These are phyloP conservation scores for Pygmarrhopalites habei DNA, from an alignment of 1,140 invertebrate genomes.

Conservation along the genomic window DNA sequence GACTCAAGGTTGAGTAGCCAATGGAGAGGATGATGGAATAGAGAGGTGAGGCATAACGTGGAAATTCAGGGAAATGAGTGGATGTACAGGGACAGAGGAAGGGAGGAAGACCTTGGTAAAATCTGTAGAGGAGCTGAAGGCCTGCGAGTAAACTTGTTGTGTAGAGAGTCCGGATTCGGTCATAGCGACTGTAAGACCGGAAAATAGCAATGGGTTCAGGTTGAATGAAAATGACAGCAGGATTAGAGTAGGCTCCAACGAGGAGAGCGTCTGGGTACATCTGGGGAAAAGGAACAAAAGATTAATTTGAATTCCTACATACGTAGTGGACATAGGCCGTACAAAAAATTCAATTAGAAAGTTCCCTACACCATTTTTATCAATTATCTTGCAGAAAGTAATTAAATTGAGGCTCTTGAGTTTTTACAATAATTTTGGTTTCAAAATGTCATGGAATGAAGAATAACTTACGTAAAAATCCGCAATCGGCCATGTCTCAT, in stretches of 20 bases:
- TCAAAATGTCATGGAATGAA: no score
- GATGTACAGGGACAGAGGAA: background rate
- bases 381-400: no score
- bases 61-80: background rate
- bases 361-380: no score
- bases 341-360: no score
- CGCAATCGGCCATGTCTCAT: slow-evolving; percentile 6
- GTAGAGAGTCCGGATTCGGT: background rate
- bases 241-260: background rate
- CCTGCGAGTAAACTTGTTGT: background rate
- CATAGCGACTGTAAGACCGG: background rate
- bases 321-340: no score
- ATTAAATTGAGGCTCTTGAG: no score
- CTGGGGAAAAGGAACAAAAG: background rate
- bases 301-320: no score
- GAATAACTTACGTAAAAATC: background rate
- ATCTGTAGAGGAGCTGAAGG: background rate
- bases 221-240: background rate
- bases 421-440: no score
- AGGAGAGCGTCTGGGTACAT: background rate
- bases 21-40: background rate
- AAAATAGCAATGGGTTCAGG: background rate
- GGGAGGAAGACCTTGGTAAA: background rate
- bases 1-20: no score
- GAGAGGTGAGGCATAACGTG: background rate